phyloP scores from a whole-genome alignment of 2,888 invertebrate species.

The Philereme vetulata region DNA sequence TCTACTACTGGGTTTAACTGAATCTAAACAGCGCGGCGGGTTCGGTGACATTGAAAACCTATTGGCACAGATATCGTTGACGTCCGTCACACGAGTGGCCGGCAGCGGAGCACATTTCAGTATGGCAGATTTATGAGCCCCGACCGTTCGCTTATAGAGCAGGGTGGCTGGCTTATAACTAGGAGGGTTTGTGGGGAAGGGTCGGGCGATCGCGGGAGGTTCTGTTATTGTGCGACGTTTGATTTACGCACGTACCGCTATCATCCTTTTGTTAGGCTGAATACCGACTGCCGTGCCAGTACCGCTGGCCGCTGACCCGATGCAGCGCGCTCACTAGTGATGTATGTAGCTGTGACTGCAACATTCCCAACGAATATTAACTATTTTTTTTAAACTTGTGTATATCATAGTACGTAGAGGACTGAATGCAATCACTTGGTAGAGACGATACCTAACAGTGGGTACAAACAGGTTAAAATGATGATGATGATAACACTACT shows the following conservation, averaged over 20 bases:
- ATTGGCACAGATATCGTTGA: conserved; percentile 72
- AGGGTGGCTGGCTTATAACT: conserved; percentile 61
- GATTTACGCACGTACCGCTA: conserved; percentile 83
- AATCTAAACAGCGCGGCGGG: conserved; percentile 55
- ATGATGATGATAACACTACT: too few species aligned
- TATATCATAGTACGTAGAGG: background rate
- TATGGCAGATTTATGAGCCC: conserved; percentile 79
- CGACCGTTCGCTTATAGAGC: conserved; percentile 64
- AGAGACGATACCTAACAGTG: too few species aligned
- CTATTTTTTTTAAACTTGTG: background rate
- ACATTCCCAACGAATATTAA: conserved; percentile 16
- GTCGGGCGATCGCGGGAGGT: conserved; percentile 66
- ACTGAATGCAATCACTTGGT: too few species aligned
- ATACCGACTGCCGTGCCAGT: conserved; percentile 78
- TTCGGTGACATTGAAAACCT: conserved; percentile 65
- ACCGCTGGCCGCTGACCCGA: conserved; percentile 67
- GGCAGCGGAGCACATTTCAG: conserved; percentile 70
- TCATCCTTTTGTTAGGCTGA: conserved; percentile 81
- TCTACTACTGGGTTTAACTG: conserved; percentile 50
- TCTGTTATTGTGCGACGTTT: conserved; percentile 82
- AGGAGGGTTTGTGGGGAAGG: conserved; percentile 60
- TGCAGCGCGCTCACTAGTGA: conserved; percentile 52
- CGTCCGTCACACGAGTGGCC: conserved; percentile 62
- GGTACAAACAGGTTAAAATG: too few species aligned
- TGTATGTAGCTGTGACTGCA: conserved; percentile 27